Evolutionary conservation across 2,888 invertebrate genomes (phyloP), one percentile per base, ranked within the genome.

Genomic region (Drosophila formosana): DNA sequence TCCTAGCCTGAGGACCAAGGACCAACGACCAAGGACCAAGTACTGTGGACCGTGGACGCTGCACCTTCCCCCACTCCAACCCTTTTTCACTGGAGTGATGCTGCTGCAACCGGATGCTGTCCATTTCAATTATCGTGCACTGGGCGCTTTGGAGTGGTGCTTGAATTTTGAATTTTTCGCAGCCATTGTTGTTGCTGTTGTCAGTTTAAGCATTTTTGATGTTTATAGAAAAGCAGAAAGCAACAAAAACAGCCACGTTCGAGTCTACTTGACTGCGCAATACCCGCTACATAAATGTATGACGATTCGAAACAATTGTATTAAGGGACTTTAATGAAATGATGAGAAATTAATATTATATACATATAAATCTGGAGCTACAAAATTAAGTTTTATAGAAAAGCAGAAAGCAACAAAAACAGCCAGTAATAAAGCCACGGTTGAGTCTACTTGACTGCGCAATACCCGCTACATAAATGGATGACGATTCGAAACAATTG

Each of bases 61-160:
- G n/a, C 18, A 30, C 32, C 13, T 18, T 6, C 41, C 28, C 23
- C 30, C 28, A 57, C 66, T 6, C 56, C 25, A 23, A 9, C n/a
- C n/a, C 46, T 7, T 6, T 6, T 6, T 4, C 6, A 6, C 7
- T 30, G 30, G 7, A 34, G 37, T 37, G 37, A 37, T 37, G 37
- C 37, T 37, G 37, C n/a, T 37, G 80, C 89, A 82, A 76, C 73
- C 89, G 89, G 89, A 90, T 89, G 77, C 90, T 89, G 89, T 90
- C 89, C 89, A 90, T 89, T 90, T 89, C 90, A 90, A 89, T 89
- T 90, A 89, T 89, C 78, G 81, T 80, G 75, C 89, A 79, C 78
- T 75, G 65, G 75, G 66, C 85, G 78, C 86, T 68, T 55, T 82
- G 61, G 80, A 89, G 88, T 88, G 85, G 86, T 85, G 75, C 89